Percentiles rank a stretch among this genome's conserved stretches.
phyloP scores from a whole-genome alignment of 2,888 invertebrate species.

The Hypomecis atomaria region DNA sequence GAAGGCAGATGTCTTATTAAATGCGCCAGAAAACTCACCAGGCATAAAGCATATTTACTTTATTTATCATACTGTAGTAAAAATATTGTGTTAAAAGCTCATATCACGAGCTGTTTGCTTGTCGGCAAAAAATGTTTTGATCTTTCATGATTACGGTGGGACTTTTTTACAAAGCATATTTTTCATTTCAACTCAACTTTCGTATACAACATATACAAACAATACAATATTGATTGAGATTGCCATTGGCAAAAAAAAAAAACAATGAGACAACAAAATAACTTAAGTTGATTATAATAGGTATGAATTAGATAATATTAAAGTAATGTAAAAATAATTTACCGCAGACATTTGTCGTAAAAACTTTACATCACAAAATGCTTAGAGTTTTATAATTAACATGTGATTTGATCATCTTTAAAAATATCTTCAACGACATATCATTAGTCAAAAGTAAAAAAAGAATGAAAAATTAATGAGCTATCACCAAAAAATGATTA shows the following conservation, averaged over 20 bases:
- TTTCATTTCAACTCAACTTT: background rate
- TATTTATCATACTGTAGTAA: slow-evolving; percentile 2
- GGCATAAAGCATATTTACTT: background rate
- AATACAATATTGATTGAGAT: too few species aligned
- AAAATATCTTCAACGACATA: background rate
- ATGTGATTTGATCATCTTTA: background rate
- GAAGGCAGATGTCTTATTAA: too few species aligned
- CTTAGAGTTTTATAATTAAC: background rate
- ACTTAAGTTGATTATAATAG: too few species aligned
- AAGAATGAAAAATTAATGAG: slow-evolving; percentile 57
- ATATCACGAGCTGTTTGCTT: slow-evolving; percentile 1
- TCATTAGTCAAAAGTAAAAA: slow-evolving; percentile 42
- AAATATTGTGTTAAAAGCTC: slow-evolving; percentile 4
- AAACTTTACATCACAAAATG: too few species aligned
- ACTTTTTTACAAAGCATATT: background rate
- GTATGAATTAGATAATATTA: too few species aligned
- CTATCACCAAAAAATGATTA: slow-evolving; percentile 60
- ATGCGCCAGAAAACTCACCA: too few species aligned
- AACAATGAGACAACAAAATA: too few species aligned
- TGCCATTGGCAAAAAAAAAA: too few species aligned
- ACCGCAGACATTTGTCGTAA: too few species aligned
- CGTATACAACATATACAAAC: too few species aligned
- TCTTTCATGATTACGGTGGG: slow-evolving; percentile 3
- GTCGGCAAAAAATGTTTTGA: slow-evolving; percentile 2
- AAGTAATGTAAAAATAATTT: too few species aligned